Percentiles rank a stretch among this genome's conserved stretches.
phyloP scores from a whole-genome alignment of 2,888 invertebrate genomes.

The Yponomeuta evonymella region DNA sequence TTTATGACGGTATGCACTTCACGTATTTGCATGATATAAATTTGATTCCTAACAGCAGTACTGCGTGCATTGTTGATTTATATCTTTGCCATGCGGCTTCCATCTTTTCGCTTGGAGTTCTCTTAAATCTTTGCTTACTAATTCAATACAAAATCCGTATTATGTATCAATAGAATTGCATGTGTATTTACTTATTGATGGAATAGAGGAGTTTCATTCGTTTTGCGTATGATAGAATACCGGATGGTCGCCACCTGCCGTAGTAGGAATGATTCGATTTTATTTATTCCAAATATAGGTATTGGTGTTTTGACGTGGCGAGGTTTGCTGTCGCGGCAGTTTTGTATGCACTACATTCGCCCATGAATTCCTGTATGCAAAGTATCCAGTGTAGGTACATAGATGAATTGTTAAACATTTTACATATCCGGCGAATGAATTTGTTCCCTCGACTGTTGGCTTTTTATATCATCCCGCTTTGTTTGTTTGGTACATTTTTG shows the following conservation, averaged over 20 bases:
- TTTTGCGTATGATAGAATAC: constrained; percentile 13
- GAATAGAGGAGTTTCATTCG: constrained; percentile 23
- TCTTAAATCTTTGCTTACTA: not conserved
- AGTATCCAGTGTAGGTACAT: constrained; percentile 36
- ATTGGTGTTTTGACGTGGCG: constrained; percentile 61
- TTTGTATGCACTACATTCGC: constrained; percentile 54
- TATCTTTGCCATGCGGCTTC: not conserved
- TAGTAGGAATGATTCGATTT: constrained; percentile 29
- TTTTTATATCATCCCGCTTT: constrained; percentile 56
- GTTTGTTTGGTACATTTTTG: constrained; percentile 59
- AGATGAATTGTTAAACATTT: constrained; percentile 73
- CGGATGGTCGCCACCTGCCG: too few relatives aligned
- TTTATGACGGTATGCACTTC: constrained; percentile 57
- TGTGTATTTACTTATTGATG: constrained; percentile 30
- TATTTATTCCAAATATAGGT: constrained; percentile 68
- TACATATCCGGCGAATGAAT: constrained; percentile 71
- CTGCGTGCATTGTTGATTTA: constrained; percentile 15
- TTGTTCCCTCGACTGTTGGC: constrained; percentile 50
- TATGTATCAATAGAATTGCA: not conserved
- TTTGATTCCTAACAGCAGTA: constrained; percentile 23
- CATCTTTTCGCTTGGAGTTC: not conserved
- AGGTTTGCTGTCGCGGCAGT: constrained; percentile 58
- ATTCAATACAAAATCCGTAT: not conserved
- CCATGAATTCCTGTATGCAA: constrained; percentile 63
- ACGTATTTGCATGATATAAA: constrained; percentile 35